phyloP scores from a whole-genome alignment of 2,888 invertebrate species.

The Xylota sylvarum region DNA sequence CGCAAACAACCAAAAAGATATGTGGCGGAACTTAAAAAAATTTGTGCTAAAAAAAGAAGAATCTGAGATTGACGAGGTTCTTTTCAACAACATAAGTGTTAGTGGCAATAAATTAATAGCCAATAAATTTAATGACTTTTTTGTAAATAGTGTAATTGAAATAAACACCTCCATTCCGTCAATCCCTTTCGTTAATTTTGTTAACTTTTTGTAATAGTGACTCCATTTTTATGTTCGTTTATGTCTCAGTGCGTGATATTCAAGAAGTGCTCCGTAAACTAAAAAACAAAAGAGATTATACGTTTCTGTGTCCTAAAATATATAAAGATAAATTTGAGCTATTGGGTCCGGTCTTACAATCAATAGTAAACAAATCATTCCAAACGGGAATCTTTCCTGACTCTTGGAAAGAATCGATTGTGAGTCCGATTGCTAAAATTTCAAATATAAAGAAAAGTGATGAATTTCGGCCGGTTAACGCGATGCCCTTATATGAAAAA shows the following conservation, averaged over 20 bases:
- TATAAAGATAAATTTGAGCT: slow-evolving; percentile 4
- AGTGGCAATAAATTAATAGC: too few relatives aligned
- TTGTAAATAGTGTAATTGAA: background rate
- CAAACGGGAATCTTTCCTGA: slow-evolving; percentile 3
- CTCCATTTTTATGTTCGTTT: background rate
- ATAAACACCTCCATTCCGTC: slow-evolving; percentile 7
- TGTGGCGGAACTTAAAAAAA: too few relatives aligned
- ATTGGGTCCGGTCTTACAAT: background rate
- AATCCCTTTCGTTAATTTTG: background rate
- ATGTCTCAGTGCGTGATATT: background rate
- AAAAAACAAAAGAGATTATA: slow-evolving; percentile 5
- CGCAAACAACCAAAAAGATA: too few relatives aligned
- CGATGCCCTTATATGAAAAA: too few relatives aligned
- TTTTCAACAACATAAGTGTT: background rate
- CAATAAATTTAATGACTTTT: too few relatives aligned
- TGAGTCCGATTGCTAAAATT: slow-evolving; percentile 1
- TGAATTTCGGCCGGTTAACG: too few relatives aligned
- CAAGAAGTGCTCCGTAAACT: background rate
- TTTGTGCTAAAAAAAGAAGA: background rate
- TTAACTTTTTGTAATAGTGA: background rate
- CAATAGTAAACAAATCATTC: slow-evolving; percentile 26
- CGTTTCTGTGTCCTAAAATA: background rate
- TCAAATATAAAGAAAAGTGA: too few relatives aligned
- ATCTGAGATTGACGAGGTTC: too few relatives aligned
- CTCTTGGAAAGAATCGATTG: background rate